Base-by-base conservation (phyloP, 1,140 invertebrate genomes). In the Sitophilus oryzae region DNA sequence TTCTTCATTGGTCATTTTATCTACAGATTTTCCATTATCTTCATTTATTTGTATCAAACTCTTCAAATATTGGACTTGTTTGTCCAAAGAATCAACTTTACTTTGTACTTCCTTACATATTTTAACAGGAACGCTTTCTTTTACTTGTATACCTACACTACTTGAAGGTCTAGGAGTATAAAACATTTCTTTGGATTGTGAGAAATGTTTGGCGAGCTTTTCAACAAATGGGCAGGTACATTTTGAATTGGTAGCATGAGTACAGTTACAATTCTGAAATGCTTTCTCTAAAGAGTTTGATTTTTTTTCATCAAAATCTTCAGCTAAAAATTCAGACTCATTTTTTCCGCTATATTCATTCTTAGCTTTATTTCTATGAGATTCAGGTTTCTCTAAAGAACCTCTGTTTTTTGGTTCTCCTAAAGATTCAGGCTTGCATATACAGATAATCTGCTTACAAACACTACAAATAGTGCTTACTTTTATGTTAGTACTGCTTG, bases 401-500 rank as follows among this genome's bases (percentile, higher is more conserved):
- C n/a, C n/a, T n/a, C n/a, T n/a, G n/a, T n/a, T n/a, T n/a, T n/a
- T n/a, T n/a, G n/a, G n/a, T n/a, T n/a, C n/a, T n/a, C n/a, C n/a
- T n/a, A n/a, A n/a, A n/a, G n/a, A n/a, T n/a, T n/a, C n/a, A n/a
- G n/a, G n/a, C n/a, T n/a, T n/a, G n/a, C n/a, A n/a, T n/a, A n/a
- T n/a, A 25, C 59, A 61, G 5, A 41, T 16, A 3, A 37, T 8
- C 15, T 35, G 36, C 5, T 53, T 56, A 22, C 56, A 62, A 2
- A 19, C 34, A 8, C 30, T 35, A 21, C 60, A 62, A 11, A 56
- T n/a, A 3, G 62, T 60, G 9, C 23, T 58, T 23, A 64, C 54
- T 51, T 59, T 59, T 14, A 64, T 64, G 34, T 58, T 62, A 9
- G 62, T 64, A 0, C 47, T 46, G n/a, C 38, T 60, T 15, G 53